These are phyloP conservation scores for Parnassius smintheus DNA, from an alignment of 2,888 invertebrate genomes.

Conservation along the genomic window DNA sequence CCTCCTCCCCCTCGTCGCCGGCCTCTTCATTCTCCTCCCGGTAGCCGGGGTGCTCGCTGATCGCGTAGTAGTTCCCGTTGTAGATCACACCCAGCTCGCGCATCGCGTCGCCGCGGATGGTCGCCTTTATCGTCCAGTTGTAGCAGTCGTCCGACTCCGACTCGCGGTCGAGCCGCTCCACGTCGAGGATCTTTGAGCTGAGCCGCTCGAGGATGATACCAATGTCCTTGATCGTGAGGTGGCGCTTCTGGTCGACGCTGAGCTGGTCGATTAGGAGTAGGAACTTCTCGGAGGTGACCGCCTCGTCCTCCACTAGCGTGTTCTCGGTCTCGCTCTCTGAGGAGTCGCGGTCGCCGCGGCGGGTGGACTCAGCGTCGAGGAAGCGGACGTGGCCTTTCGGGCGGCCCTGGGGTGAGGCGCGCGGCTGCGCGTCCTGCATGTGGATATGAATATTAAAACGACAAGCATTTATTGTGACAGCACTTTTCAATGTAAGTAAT, in stretches of 20 bases:
- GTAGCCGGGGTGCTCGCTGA: conserved; percentile 96
- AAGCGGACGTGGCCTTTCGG: conserved; percentile 91
- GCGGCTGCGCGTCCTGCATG: conserved; percentile 83
- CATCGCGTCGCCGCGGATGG: conserved; percentile 94
- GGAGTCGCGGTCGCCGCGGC: conserved; percentile 88
- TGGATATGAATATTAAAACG: too few relatives aligned
- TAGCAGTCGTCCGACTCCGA: conserved; percentile 96
- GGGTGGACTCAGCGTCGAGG: conserved; percentile 87
- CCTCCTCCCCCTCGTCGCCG: conserved; percentile 91
- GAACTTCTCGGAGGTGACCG: conserved; percentile 94
- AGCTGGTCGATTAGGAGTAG: conserved; percentile 95
- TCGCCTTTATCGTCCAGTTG: conserved; percentile 98
- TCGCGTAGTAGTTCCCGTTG: conserved; percentile 97
- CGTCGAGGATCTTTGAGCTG: conserved; percentile 95
- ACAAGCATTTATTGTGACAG: too few relatives aligned
- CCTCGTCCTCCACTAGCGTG: conserved; percentile 95
- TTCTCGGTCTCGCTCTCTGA: conserved; percentile 97
- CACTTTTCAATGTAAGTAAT: too few relatives aligned
- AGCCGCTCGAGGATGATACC: conserved; percentile 96
- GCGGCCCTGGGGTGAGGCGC: conserved; percentile 85
- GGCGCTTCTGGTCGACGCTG: conserved; percentile 94
- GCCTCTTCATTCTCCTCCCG: conserved; percentile 94
- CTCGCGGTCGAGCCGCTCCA: conserved; percentile 94
- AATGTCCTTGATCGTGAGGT: conserved; percentile 96
- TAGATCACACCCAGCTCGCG: conserved; percentile 96